These are phyloP conservation scores for Decapterus maruadsi DNA, from an alignment of 2,797 vertebrate species.

Conservation along the genomic window DNA sequence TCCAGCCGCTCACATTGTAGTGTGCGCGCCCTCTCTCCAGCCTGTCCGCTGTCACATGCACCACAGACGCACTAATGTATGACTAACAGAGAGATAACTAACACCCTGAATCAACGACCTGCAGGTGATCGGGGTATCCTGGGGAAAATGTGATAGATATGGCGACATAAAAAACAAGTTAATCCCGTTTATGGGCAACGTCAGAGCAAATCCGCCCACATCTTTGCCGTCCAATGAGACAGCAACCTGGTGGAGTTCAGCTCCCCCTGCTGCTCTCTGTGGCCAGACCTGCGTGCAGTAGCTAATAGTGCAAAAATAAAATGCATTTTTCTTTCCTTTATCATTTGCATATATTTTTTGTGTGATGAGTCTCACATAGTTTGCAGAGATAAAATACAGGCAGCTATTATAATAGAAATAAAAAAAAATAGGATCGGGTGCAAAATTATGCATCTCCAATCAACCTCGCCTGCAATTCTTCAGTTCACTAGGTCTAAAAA, in stretches of 20 bases:
- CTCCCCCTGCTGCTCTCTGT: conserved; percentile 53
- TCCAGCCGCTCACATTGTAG: conserved; percentile 47
- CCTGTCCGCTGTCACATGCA: not conserved
- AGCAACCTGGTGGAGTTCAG: conserved; percentile 19
- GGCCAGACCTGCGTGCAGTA: not conserved
- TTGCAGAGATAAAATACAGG: not conserved
- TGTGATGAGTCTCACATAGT: not conserved
- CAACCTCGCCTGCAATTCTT: not conserved
- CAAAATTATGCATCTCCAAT: not conserved
- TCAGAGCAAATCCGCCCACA: conserved; percentile 75
- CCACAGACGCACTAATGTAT: accelerated
- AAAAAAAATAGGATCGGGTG: too few relatives aligned
- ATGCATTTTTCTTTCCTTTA: not conserved
- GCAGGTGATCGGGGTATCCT: not conserved
- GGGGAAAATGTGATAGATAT: conserved; percentile 55
- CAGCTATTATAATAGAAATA: not conserved
- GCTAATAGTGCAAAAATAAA: too few relatives aligned
- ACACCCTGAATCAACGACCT: not conserved
- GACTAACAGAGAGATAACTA: accelerated
- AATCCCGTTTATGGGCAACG: conserved; percentile 77
- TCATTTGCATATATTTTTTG: not conserved
- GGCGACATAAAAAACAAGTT: conserved; percentile 83
- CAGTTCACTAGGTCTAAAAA: conserved; percentile 42
- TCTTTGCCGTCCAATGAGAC: conserved; percentile 56
- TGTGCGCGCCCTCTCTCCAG: conserved; percentile 7